A percentile compares a stretch with the other conserved stretches of the same genome.
Evolutionary conservation across 2,113 vertebrate species (phyloP).

Genomic region (Mystacornis crossleyi): DNA sequence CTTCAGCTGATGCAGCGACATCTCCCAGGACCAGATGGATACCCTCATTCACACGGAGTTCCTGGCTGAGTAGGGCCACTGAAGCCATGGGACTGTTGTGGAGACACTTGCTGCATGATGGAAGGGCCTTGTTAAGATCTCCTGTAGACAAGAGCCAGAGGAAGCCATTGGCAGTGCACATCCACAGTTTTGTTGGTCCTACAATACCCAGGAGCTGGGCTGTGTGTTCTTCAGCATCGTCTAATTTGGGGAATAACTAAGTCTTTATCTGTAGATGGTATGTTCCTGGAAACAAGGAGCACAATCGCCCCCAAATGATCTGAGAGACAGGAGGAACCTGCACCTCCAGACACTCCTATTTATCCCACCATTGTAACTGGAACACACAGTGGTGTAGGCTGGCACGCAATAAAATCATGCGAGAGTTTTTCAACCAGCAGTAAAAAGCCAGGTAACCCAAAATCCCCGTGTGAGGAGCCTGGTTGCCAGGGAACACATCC

Average conservation of each 20-base stretch:
- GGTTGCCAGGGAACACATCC: neutral
- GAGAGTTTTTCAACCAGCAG: neutral
- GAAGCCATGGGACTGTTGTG: neutral
- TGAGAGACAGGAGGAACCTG: neutral
- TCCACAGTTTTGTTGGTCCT: neutral
- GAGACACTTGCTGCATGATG: neutral
- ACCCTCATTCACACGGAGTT: neutral
- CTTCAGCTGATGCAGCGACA: neutral
- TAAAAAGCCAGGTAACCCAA: neutral
- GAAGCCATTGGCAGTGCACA: neutral
- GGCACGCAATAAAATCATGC: neutral
- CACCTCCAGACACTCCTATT: neutral
- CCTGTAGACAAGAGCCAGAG: neutral
- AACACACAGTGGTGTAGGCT: neutral
- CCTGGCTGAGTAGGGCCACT: neutral
- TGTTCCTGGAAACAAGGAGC: neutral
- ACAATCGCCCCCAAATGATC: neutral
- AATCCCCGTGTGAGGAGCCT: neutral
- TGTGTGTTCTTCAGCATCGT: neutral
- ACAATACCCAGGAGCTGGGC: neutral
- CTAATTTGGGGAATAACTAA: neutral
- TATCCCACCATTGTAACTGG: neutral
- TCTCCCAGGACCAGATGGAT: constrained; percentile 11
- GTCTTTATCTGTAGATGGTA: neutral
- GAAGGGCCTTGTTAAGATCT: neutral